Evolutionary conservation across 2,797 vertebrate genomes (phyloP).

Genomic region (Gadopsis bispinosus): DNA sequence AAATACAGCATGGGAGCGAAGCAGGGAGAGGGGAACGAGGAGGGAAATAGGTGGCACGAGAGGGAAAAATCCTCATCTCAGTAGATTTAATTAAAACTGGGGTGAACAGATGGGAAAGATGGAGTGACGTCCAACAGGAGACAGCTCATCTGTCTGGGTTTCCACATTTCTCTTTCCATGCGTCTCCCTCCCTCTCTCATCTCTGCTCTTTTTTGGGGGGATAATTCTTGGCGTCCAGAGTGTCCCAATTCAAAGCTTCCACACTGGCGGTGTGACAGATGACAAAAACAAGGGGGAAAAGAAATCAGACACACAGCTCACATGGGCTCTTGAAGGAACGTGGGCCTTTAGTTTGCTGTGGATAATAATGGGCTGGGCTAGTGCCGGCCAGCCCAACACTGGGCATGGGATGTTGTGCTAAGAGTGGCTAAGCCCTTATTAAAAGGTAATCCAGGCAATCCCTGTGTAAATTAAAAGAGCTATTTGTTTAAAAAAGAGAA

Average conservation of each 20-base stretch:
- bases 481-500: conserved; percentile 81
- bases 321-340: conserved; percentile 70
- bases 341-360: conserved; percentile 66
- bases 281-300: conserved; percentile 56
- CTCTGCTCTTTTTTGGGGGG: conserved; percentile 67
- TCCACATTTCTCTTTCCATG: conserved; percentile 67
- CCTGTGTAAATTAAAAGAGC: conserved; percentile 80
- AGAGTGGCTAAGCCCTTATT: conserved; percentile 82
- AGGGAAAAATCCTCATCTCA: conserved; percentile 86
- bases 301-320: conserved; percentile 66
- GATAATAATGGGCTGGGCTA: conserved; percentile 76
- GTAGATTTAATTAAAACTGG: conserved; percentile 99
- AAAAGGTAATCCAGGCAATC: conserved; percentile 85
- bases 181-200: conserved; percentile 52
- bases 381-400: conserved; percentile 49
- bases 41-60: conserved; percentile 71
- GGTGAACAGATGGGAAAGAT: conserved; percentile 97
- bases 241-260: conserved; percentile 80
- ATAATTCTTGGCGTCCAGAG: conserved; percentile 88
- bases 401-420: conserved; percentile 68
- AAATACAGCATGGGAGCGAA: conserved; percentile 79
- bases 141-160: conserved; percentile 93
- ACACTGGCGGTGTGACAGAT: conserved; percentile 83
- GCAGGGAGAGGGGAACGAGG: conserved; percentile 47
- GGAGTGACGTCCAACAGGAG: conserved; percentile 93